phyloP scores from a whole-genome alignment of 2,113 vertebrate genomes.

The Varanus komodoensis region DNA sequence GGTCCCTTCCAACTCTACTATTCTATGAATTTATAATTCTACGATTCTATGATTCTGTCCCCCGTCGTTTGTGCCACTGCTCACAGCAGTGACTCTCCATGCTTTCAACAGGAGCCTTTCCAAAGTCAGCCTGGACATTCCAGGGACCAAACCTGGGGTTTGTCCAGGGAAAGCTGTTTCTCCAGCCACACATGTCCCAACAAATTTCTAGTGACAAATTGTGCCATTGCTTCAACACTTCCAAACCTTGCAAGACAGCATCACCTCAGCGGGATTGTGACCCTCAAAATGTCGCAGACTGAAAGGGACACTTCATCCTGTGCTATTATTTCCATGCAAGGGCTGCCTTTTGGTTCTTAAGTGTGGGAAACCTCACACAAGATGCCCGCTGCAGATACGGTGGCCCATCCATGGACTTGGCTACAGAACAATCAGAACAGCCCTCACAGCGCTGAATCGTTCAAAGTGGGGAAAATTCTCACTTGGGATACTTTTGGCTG shows the following conservation, averaged over 20 bases:
- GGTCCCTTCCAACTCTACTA: too few relatives aligned
- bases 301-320: conserved; percentile 14
- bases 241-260: not conserved
- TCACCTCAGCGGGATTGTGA: not conserved
- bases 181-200: not conserved
- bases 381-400: conserved; percentile 66
- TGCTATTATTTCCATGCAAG: conserved; percentile 70
- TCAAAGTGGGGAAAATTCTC: conserved; percentile 58
- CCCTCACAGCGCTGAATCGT: conserved; percentile 67
- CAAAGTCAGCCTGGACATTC: not conserved
- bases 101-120: not conserved
- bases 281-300: not conserved
- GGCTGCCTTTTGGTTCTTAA: conserved; percentile 65
- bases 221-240: not conserved
- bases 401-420: conserved; percentile 51
- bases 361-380: conserved; percentile 74
- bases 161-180: not conserved
- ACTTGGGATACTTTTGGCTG: conserved; percentile 64
- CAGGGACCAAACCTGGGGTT: not conserved
- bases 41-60: too few relatives aligned
- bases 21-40: too few relatives aligned
- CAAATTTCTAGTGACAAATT: too few relatives aligned
- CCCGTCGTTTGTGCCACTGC: too few relatives aligned
- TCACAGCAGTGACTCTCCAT: not conserved
- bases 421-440: conserved; percentile 57